phyloP scores from a whole-genome alignment of 2,113 vertebrate species.

The Prinia subflava region DNA sequence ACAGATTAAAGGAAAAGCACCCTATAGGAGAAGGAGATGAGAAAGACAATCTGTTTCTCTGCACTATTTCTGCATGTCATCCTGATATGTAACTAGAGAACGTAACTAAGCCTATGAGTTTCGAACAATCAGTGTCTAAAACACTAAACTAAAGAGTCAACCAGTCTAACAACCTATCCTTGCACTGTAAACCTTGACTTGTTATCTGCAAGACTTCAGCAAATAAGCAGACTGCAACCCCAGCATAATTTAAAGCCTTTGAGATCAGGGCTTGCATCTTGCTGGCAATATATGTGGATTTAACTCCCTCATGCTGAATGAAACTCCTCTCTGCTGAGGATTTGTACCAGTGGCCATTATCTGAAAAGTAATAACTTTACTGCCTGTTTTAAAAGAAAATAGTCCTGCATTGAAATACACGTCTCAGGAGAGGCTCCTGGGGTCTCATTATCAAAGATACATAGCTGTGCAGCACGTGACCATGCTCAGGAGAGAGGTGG shows the following conservation, averaged over 20 bases:
- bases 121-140: background rate
- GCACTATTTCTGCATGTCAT: background rate
- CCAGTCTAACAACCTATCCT: background rate
- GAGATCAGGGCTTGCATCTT: background rate
- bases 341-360: background rate
- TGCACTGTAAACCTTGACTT: background rate
- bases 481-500: background rate
- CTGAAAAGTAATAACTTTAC: background rate
- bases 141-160: background rate
- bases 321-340: background rate
- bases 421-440: background rate
- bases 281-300: background rate
- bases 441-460: background rate
- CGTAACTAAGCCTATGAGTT: background rate
- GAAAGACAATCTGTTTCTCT: background rate
- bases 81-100: background rate
- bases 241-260: background rate
- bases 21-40: background rate
- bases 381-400: background rate
- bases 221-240: background rate
- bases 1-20: background rate
- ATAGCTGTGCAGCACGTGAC: rapidly evolving
- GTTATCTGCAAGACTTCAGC: background rate
- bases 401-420: background rate
- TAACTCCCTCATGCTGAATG: background rate